Evolutionary conservation across 2,113 vertebrate species (phyloP), one percentile per base, ranked within the genome.

Genomic region (Acrocephalus kingi): DNA sequence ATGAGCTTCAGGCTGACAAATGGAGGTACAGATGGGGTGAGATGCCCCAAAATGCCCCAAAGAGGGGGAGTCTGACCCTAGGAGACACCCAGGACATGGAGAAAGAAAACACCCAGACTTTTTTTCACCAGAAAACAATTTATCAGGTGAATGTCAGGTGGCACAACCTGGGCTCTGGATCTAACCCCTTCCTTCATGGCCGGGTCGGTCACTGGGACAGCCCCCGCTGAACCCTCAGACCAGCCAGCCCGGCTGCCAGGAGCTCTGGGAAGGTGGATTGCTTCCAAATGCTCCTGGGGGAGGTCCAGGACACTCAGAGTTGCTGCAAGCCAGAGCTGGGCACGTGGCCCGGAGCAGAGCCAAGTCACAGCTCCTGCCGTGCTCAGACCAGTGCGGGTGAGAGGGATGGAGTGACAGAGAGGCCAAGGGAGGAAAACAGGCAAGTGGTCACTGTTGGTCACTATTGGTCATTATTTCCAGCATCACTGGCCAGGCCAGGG

Each of bases 141-240:
- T 8, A 15, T 30, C 61, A 30, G n/a, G 18, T n/a, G 41, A 28
- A 7, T 39, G 23, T 6, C 1, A 3, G 11, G n/a, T 19, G n/a
- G n/a, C 69, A 30, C n/a, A 15, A 1, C 4, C 69, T 24, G 71
- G 10, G 2, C 12, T 56, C 12, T 56, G 51, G 23, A 6, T 49
- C 18, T 20, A 4, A 56, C 2, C 71, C 39, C 49, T 55, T 15
- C 41, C 28, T 37, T 27, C 28, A 0, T 6, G 9, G 6, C 41
- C 1, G 1, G n/a, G 51, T 41, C 3, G 4, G 59, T 48, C 49
- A 18, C 82, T 64, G 82, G 59, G 51, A 15, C 41, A 41, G 59
- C 51, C 51, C 68, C 49, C 39, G 5, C 7, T 5, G 58, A 46
- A 0, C 33, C 49, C 69, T 46, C 2, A 1, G 49, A 14, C 0